Conservation (phyloP, 2,113 vertebrate species). For the Pelecanoides urinatrix region DNA sequence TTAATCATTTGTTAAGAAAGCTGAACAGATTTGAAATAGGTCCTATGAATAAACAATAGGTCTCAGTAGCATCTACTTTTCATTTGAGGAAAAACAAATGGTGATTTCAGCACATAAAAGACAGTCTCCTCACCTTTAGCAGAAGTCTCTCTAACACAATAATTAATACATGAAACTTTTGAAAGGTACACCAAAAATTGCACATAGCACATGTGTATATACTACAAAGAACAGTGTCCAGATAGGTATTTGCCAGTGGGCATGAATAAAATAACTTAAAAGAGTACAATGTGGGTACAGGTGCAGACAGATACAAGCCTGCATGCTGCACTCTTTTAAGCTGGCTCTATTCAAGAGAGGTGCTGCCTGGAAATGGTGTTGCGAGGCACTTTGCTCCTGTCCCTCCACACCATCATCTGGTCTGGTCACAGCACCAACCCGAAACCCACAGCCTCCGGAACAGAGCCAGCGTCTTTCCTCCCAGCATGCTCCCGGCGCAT, state of each 20-base stretch:
- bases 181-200: background rate
- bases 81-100: background rate
- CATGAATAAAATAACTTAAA: background rate
- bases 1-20: background rate
- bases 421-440: background rate
- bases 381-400: background rate
- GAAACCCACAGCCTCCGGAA: background rate
- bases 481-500: background rate
- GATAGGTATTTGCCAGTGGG: background rate
- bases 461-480: background rate
- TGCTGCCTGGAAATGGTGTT: background rate
- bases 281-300: background rate
- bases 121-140: background rate
- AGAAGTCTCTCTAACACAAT: background rate
- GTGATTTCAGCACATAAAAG: background rate
- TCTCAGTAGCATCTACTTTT: background rate
- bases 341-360: background rate
- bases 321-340: background rate
- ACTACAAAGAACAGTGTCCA: background rate
- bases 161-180: background rate
- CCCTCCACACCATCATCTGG: background rate
- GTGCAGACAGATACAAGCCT: background rate
- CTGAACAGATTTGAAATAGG: background rate
- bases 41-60: background rate
- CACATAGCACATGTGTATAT: accelerated